phyloP scores from a whole-genome alignment of 2,888 invertebrate genomes.

The Panzeria rudis region DNA sequence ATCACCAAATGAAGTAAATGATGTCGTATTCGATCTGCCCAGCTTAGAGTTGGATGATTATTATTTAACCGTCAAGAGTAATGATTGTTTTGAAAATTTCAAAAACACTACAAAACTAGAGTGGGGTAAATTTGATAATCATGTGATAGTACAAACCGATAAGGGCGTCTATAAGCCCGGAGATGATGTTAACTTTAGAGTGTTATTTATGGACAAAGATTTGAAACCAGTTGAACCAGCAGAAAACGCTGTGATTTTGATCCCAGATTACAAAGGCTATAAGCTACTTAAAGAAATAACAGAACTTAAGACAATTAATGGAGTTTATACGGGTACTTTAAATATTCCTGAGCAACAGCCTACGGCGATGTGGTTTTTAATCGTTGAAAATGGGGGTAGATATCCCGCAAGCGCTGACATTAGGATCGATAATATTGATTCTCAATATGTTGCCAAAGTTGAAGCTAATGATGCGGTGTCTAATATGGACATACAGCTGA shows the following conservation, averaged over 20 bases:
- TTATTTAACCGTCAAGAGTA: constrained; percentile 89
- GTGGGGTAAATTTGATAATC: no score
- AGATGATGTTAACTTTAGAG: background rate
- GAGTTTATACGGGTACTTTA: background rate
- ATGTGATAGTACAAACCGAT: constrained; percentile 95
- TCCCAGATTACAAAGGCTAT: constrained; percentile 91
- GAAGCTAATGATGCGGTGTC: constrained; percentile 92
- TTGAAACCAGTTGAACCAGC: constrained; percentile 86
- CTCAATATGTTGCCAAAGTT: constrained; percentile 91
- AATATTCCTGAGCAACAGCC: constrained; percentile 89
- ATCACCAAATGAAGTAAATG: constrained; percentile 75
- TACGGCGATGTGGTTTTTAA: constrained; percentile 93
- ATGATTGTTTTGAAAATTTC: constrained; percentile 87
- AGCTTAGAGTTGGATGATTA: constrained; percentile 84
- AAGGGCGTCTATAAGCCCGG: constrained; percentile 94
- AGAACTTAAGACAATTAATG: background rate
- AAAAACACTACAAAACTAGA: constrained; percentile 89
- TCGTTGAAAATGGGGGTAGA: constrained; percentile 73
- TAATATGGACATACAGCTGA: constrained; percentile 92
- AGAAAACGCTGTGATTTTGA: constrained; percentile 86
- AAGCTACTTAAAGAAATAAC: constrained; percentile 88
- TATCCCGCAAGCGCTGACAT: no score
- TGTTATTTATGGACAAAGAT: background rate
- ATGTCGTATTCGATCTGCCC: constrained; percentile 77
- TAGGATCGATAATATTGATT: no score